Conservation (phyloP, 2,888 invertebrate genomes). For the Nymphalis c-album region DNA sequence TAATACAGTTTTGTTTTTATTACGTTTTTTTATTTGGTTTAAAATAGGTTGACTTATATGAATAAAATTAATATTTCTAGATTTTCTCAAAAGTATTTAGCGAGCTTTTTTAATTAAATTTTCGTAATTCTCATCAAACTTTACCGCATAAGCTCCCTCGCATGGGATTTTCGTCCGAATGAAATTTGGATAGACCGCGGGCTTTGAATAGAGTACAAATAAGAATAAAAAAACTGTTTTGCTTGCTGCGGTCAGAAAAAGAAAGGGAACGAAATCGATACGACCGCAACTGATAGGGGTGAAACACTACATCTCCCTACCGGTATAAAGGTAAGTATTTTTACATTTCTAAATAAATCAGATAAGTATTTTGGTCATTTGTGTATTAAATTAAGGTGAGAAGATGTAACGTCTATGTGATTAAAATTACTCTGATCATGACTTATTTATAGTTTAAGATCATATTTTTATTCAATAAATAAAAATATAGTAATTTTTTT, state of each 20-base stretch:
- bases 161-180: slow-evolving; percentile 62
- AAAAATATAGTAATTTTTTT: no score
- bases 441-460: no score
- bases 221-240: slow-evolving; percentile 58
- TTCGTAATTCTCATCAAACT: slow-evolving; percentile 52
- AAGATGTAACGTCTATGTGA: no score
- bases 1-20: slow-evolving; percentile 69
- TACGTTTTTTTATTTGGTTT: neutral
- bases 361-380: no score
- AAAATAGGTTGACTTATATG: slow-evolving; percentile 12
- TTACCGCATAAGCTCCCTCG: slow-evolving; percentile 53
- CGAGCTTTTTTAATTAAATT: slow-evolving; percentile 55
- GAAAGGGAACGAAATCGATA: slow-evolving; percentile 70
- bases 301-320: slow-evolving; percentile 11
- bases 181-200: slow-evolving; percentile 61
- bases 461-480: no score
- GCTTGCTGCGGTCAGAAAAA: slow-evolving; percentile 61
- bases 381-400: no score
- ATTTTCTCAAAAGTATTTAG: slow-evolving; percentile 18
- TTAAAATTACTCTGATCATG: no score
- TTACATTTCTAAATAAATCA: no score
- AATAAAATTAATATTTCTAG: slow-evolving; percentile 8
- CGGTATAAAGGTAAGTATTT: neutral
- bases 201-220: slow-evolving; percentile 60
- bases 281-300: slow-evolving; percentile 44